Evolutionary conservation across 1,140 invertebrate species (phyloP).

Genomic region (Ceratoteleas bidentatus): DNA sequence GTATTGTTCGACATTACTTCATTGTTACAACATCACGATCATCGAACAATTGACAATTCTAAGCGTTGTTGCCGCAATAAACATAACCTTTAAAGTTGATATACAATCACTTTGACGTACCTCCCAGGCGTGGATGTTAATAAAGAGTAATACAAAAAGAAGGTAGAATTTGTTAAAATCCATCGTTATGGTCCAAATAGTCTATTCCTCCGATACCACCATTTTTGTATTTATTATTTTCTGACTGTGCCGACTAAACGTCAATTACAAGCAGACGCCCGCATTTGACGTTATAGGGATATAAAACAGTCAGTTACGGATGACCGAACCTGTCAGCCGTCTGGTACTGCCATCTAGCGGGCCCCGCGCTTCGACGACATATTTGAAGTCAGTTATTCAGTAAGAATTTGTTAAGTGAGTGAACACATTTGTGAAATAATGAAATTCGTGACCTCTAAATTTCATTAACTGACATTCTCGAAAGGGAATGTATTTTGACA

Average conservation of each 20-base stretch:
- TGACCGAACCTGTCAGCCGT: neutral
- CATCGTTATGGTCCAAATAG: slow-evolving; percentile 25
- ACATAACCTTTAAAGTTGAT: slow-evolving; percentile 19
- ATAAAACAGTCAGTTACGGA: neutral
- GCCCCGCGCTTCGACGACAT: slow-evolving; percentile 1
- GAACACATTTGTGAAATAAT: no score
- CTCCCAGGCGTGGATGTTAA: slow-evolving; percentile 57
- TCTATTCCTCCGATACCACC: slow-evolving; percentile 20
- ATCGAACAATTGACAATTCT: neutral
- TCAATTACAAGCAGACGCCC: slow-evolving; percentile 42
- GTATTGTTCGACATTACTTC: neutral
- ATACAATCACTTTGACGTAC: slow-evolving; percentile 34
- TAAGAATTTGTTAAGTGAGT: no score
- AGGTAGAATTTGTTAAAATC: slow-evolving; percentile 31
- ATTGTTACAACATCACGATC: neutral
- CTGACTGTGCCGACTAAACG: slow-evolving; percentile 16
- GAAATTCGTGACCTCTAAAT: no score
- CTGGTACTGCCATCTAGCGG: slow-evolving; percentile 15
- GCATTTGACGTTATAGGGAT: slow-evolving; percentile 17
- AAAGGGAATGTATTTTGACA: no score
- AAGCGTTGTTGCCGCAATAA: slow-evolving; percentile 11
- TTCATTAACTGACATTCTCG: no score
- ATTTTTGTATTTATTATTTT: slow-evolving; percentile 36
- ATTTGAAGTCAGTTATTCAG: no score
- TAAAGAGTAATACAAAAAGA: slow-evolving; percentile 37